phyloP scores from a whole-genome alignment of 2,113 vertebrate genomes.

The Platichthys flesus region DNA sequence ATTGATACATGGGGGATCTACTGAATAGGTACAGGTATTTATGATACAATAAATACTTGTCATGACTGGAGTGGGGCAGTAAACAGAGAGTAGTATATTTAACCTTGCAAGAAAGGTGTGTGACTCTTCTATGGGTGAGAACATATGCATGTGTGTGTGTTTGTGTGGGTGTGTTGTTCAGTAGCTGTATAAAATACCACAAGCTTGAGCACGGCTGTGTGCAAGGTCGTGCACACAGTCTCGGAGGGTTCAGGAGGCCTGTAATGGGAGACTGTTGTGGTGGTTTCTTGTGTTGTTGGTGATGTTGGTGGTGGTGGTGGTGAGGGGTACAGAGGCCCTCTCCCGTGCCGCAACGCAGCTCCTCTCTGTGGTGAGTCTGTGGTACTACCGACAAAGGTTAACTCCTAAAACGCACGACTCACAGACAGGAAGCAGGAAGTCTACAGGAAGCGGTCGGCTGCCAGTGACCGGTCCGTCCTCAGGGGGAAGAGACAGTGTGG shows the following conservation, averaged over 20 bases:
- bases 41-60: slow-evolving; percentile 99
- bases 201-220: slow-evolving; percentile 57
- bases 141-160: slow-evolving; percentile 57
- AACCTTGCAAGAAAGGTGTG: slow-evolving; percentile 86
- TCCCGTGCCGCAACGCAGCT: slow-evolving; percentile 59
- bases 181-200: slow-evolving; percentile 72
- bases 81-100: slow-evolving; percentile 62
- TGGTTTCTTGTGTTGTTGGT: slow-evolving; percentile 43
- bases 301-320: too few relatives aligned
- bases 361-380: slow-evolving; percentile 72
- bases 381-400: slow-evolving; percentile 72
- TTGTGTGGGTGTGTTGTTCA: slow-evolving; percentile 62
- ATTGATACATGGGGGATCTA: slow-evolving; percentile 93
- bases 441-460: slow-evolving; percentile 62
- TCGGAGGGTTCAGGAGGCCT: slow-evolving; percentile 63
- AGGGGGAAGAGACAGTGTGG: slow-evolving; percentile 69
- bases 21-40: slow-evolving; percentile 95
- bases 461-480: slow-evolving; percentile 61
- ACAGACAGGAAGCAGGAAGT: slow-evolving; percentile 66
- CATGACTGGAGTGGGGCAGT: slow-evolving; percentile 78
- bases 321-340: neutral
- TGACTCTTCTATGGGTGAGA: slow-evolving; percentile 89
- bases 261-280: slow-evolving; percentile 52
- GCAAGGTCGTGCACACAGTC: slow-evolving; percentile 64
- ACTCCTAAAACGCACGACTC: slow-evolving; percentile 68